Evolutionary conservation across 1,140 invertebrate species (phyloP).

Genomic region (silkworm (Bombyx mori)): ASM3026992v2 NC_085128.1:8848501-8849000

Average conservation of each 20-base stretch:
- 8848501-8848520: conserved; percentile 53
- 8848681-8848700: conserved; percentile 45
- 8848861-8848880: conserved; percentile 75
- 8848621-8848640: conserved; percentile 57
- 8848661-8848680: conserved; percentile 51
- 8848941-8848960: conserved; percentile 14
- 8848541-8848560: conserved; percentile 68
- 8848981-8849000: conserved; percentile 58
- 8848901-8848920: conserved; percentile 91
- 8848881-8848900: conserved; percentile 87
- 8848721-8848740: conserved; percentile 50
- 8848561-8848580: conserved; percentile 67
- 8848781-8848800: conserved; percentile 29
- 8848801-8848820: conserved; percentile 29
- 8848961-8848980: conserved; percentile 42
- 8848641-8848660: conserved; percentile 55
- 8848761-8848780: conserved; percentile 33
- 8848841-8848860: conserved; percentile 48
- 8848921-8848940: conserved; percentile 73
- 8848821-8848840: conserved; percentile 39
- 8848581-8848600: conserved; percentile 65
- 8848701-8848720: conserved; percentile 37
- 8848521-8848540: conserved; percentile 68
- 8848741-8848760: conserved; percentile 50
- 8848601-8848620: conserved; percentile 67